Conservation (phyloP, 2,113 vertebrate genomes). For the Stigmatopora argus region DNA sequence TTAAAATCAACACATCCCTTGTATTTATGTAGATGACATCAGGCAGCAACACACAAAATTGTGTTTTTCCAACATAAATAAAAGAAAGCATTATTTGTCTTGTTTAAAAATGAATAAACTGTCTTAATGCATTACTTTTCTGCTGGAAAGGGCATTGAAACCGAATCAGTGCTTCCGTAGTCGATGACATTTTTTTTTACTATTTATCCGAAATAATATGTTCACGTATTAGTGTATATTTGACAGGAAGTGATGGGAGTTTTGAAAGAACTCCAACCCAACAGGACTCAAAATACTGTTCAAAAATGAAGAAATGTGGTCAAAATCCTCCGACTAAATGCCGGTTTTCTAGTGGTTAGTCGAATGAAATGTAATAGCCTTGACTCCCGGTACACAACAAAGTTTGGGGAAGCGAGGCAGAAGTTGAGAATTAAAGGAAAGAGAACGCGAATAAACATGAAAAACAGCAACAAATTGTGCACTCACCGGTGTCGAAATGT, state of each 20-base stretch:
- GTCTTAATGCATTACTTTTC: no score
- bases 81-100: no score
- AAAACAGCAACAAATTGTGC: not conserved
- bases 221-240: no score
- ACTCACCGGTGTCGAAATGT: conserved; percentile 72
- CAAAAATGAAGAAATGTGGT: not conserved
- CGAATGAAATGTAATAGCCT: no score
- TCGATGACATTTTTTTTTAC: no score
- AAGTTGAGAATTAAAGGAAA: not conserved
- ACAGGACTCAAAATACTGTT: not conserved
- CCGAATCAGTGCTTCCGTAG: no score
- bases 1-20: not conserved
- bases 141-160: no score
- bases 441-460: not conserved
- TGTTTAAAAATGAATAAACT: no score
- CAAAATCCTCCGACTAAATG: not conserved
- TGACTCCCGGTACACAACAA: not conserved
- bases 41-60: not conserved
- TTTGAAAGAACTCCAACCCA: not conserved
- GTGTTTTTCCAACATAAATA: not conserved
- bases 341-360: not conserved
- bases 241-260: no score
- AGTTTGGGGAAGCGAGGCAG: not conserved
- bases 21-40: not conserved
- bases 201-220: no score